A percentile compares a stretch with the other conserved stretches of the same genome.
These are phyloP conservation scores for Deilephila porcellus DNA, from an alignment of 2,888 invertebrate genomes.

Conservation along the genomic window DNA sequence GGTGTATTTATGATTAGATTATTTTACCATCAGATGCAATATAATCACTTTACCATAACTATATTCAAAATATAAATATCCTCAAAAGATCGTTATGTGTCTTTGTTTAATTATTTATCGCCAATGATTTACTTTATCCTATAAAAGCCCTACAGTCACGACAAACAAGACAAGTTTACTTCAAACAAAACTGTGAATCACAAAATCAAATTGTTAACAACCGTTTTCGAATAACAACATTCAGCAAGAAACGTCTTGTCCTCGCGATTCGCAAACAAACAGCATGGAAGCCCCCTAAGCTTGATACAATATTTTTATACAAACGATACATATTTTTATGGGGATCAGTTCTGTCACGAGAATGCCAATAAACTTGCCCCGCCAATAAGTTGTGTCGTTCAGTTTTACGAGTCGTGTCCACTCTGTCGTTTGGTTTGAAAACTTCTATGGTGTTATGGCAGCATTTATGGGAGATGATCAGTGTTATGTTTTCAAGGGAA, in stretches of 20 bases:
- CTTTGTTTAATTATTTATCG: too few species aligned
- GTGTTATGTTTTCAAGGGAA: neutral
- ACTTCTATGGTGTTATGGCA: conserved; percentile 16
- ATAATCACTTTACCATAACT: too few species aligned
- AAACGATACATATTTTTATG: conserved; percentile 80
- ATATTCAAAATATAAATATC: too few species aligned
- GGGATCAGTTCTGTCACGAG: conserved; percentile 78
- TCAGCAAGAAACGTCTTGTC: neutral
- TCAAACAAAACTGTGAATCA: neutral
- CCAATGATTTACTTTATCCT: too few species aligned
- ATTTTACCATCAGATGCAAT: too few species aligned
- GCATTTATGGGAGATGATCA: neutral
- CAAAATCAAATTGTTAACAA: neutral
- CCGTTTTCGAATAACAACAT: neutral
- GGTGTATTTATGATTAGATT: too few species aligned
- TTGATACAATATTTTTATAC: conserved; percentile 68
- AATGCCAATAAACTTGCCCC: conserved; percentile 75
- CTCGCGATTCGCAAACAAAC: conserved; percentile 11
- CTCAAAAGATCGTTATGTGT: too few species aligned
- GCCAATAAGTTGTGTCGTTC: conserved; percentile 75
- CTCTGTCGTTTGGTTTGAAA: conserved; percentile 46
- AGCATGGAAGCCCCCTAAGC: conserved; percentile 38
- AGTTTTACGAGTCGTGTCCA: conserved; percentile 74
- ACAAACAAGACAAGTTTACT: neutral
- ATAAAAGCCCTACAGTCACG: too few species aligned